Percentiles rank a stretch among this genome's conserved stretches.
phyloP scores from a whole-genome alignment of 2,888 invertebrate genomes.

The Tuberolachnus salignus region DNA sequence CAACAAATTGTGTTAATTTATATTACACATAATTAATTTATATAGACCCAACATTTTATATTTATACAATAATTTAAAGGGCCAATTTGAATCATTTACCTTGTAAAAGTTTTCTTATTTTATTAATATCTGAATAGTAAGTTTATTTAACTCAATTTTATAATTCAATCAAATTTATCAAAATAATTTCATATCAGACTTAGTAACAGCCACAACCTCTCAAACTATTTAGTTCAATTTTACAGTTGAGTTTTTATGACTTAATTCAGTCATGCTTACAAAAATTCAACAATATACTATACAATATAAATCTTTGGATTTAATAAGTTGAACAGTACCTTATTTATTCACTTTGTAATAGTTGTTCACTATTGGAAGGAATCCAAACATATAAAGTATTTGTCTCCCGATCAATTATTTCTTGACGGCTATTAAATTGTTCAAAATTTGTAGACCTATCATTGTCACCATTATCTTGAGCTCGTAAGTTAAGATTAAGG shows the following conservation, averaged over 20 bases:
- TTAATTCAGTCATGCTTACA: slow-evolving; percentile 2
- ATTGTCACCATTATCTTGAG: slow-evolving; percentile 58
- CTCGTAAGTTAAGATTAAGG: slow-evolving; percentile 59
- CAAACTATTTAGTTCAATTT: slow-evolving; percentile 2
- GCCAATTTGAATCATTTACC: slow-evolving; percentile 36
- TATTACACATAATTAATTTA: slow-evolving; percentile 38
- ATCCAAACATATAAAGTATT: slow-evolving; percentile 60
- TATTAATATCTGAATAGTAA: slow-evolving; percentile 17
- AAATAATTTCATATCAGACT: slow-evolving; percentile 43
- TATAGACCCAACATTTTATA: slow-evolving; percentile 11
- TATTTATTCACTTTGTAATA: slow-evolving; percentile 59
- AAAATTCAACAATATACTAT: slow-evolving; percentile 22
- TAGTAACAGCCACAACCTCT: slow-evolving; percentile 19
- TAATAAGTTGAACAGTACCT: background rate
- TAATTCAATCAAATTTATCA: slow-evolving; percentile 14
- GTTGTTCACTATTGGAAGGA: slow-evolving; percentile 59
- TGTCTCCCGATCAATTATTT: slow-evolving; percentile 59
- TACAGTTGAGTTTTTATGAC: background rate
- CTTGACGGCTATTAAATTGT: slow-evolving; percentile 57
- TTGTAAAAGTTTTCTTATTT: slow-evolving; percentile 36
- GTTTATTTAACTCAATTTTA: background rate
- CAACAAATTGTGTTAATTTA: slow-evolving; percentile 45
- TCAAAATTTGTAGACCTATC: slow-evolving; percentile 57
- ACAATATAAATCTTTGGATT: slow-evolving; percentile 15
- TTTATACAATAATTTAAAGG: slow-evolving; percentile 11